phyloP scores from a whole-genome alignment of 2,888 invertebrate genomes.

The Leucoma salicis region DNA sequence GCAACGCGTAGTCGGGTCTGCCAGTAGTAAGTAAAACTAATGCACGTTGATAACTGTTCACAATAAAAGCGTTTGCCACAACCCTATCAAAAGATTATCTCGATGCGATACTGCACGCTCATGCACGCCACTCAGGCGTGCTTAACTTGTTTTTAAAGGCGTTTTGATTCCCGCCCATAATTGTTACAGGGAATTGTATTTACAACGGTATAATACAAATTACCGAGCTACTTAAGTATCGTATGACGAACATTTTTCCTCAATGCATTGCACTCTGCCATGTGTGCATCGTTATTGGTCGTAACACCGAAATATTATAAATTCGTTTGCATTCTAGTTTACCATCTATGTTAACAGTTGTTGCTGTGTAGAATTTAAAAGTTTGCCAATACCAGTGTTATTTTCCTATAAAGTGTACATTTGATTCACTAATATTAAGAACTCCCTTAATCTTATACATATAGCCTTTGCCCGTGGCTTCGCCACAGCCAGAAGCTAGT shows the following conservation, averaged over 20 bases:
- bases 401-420: too few relatives aligned
- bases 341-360: constrained; percentile 6
- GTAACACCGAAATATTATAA: constrained; percentile 19
- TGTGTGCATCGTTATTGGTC: constrained; percentile 37
- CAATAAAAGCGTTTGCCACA: too few relatives aligned
- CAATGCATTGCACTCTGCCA: constrained; percentile 50
- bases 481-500: too few relatives aligned
- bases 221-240: neutral
- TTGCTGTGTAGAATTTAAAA: neutral
- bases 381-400: too few relatives aligned
- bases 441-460: too few relatives aligned
- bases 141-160: constrained; percentile 9
- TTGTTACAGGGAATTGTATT: constrained; percentile 34
- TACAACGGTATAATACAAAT: neutral
- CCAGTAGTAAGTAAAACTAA: too few relatives aligned
- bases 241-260: constrained; percentile 54
- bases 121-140: constrained; percentile 4
- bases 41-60: too few relatives aligned
- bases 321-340: constrained; percentile 21
- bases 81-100: neutral
- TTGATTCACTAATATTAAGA: too few relatives aligned
- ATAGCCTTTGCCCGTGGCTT: too few relatives aligned
- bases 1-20: too few relatives aligned
- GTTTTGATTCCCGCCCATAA: constrained; percentile 3
- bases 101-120: neutral